phyloP scores from a whole-genome alignment of 2,797 vertebrate species.

The Crotalus adamanteus region DNA sequence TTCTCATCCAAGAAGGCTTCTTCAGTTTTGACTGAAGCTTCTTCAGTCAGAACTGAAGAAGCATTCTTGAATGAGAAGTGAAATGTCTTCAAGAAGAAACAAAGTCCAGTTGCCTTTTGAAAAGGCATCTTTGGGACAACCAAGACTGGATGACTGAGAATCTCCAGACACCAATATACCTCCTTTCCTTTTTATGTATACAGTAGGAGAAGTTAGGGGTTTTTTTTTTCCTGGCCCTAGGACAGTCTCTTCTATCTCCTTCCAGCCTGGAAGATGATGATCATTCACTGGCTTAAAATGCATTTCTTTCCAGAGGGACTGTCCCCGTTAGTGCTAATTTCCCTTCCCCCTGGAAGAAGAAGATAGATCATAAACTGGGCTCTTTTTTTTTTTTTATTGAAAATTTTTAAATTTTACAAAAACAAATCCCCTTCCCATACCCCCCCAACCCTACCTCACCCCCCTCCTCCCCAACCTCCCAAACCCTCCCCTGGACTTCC shows the following conservation, averaged over 20 bases:
- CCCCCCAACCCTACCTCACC: no score
- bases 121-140: neutral
- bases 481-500: no score
- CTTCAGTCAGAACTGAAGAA: neutral
- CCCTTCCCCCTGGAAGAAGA: no score
- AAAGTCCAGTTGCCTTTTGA: neutral
- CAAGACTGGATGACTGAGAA: neutral
- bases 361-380: no score
- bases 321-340: no score
- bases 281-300: no score
- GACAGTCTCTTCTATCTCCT: neutral
- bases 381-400: no score
- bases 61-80: neutral
- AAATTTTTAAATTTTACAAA: no score
- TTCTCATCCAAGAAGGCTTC: neutral
- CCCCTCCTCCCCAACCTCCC: no score
- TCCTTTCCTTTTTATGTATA: no score
- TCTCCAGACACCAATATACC: neutral
- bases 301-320: no score
- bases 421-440: no score
- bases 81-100: neutral
- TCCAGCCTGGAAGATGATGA: neutral
- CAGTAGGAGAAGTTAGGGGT: neutral
- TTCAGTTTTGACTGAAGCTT: neutral
- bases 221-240: neutral